phyloP scores from a whole-genome alignment of 2,888 invertebrate species.

The Apeira syringaria region DNA sequence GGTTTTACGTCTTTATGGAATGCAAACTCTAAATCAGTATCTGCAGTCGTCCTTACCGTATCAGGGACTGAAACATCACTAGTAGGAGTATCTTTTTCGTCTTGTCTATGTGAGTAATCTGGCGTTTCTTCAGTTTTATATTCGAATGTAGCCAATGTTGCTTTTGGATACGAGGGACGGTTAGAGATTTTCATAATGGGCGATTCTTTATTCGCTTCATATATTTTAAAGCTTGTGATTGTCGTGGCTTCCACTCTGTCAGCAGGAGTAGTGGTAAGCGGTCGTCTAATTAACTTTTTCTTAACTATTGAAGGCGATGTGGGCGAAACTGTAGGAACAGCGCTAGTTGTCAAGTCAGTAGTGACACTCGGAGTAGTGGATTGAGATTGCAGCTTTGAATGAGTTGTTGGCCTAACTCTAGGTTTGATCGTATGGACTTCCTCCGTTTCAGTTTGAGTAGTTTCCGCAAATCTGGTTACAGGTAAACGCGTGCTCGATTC shows the following conservation, averaged over 20 bases:
- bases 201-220: constrained; percentile 64
- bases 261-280: constrained; percentile 50
- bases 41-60: constrained; percentile 50
- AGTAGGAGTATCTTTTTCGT: constrained; percentile 80
- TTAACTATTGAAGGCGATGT: constrained; percentile 69
- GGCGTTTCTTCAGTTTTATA: constrained; percentile 57
- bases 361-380: constrained; percentile 72
- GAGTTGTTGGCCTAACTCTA: constrained; percentile 58
- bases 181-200: constrained; percentile 80
- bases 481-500: constrained; percentile 45
- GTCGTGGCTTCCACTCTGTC: constrained; percentile 67
- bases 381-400: constrained; percentile 51
- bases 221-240: constrained; percentile 43
- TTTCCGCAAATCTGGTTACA: constrained; percentile 49
- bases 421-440: constrained; percentile 67
- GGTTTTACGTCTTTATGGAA: constrained; percentile 75
- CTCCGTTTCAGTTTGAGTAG: constrained; percentile 48
- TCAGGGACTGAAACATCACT: constrained; percentile 73
- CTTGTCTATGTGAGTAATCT: constrained; percentile 77
- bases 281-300: constrained; percentile 67
- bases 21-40: constrained; percentile 59
- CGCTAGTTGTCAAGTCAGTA: constrained; percentile 74
- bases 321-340: constrained; percentile 71
- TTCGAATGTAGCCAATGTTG: constrained; percentile 48
- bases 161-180: constrained; percentile 55